A percentile compares a stretch with the other conserved stretches of the same genome.
Conservation (phyloP, 2,888 invertebrate species). For the Cabera pusaria region DNA sequence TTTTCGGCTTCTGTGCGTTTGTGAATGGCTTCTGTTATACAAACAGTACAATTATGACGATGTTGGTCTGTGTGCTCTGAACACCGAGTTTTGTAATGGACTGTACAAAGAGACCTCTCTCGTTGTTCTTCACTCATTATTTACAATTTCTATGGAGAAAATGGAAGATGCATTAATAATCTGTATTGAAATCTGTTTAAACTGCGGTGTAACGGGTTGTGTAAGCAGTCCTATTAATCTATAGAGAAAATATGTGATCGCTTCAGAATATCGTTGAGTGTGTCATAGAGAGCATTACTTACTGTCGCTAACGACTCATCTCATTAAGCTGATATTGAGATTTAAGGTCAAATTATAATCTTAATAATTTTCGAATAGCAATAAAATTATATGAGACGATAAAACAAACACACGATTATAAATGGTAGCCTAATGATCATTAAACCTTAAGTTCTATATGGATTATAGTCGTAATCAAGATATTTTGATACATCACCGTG, state of each 20-base stretch:
- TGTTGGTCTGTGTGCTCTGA: constrained; percentile 44
- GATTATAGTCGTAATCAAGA: constrained; percentile 1
- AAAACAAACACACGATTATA: constrained; percentile 5
- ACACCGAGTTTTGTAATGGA: constrained; percentile 37
- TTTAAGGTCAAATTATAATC: background rate
- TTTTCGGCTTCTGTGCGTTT: constrained; percentile 75
- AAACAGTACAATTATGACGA: constrained; percentile 69
- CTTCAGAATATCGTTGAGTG: too few relatives aligned
- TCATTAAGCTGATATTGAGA: background rate
- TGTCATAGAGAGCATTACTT: too few relatives aligned
- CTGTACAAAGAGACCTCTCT: constrained; percentile 19
- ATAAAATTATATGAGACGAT: background rate
- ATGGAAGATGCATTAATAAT: constrained; percentile 6
- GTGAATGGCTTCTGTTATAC: constrained; percentile 73
- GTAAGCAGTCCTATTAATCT: too few relatives aligned
- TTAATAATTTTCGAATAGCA: background rate
- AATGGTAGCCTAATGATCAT: background rate
- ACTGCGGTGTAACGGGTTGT: too few relatives aligned
- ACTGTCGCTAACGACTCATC: background rate
- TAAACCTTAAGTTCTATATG: constrained; percentile 1
- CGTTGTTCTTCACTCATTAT: constrained; percentile 20
- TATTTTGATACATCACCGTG: constrained; percentile 20
- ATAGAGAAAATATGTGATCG: too few relatives aligned
- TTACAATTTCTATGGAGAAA: constrained; percentile 20
- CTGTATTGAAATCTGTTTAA: constrained; percentile 1